Evolutionary conservation across 2,113 vertebrate genomes (phyloP), one percentile per base, ranked within the genome.

Genomic region (Carlito syrichta): DNA sequence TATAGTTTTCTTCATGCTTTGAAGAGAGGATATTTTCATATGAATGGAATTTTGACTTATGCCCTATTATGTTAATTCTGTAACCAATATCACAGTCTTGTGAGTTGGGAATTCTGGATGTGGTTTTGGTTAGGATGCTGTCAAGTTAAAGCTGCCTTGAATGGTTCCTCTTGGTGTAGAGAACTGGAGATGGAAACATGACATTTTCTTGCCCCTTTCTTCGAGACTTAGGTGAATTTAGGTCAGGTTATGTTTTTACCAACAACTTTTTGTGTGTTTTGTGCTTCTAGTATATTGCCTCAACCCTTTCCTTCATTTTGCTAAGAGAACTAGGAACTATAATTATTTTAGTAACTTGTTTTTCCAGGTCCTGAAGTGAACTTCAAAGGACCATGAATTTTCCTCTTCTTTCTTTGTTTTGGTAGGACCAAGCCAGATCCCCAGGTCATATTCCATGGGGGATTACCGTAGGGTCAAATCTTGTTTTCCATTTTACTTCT

Each of bases 1-100:
- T 91, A 6, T 89, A 45, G 45, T 86, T 96, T 88, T 74, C 60
- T 85, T 52, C 35, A 43, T 94, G 56, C 52, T 96, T 97, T 92
- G 38, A 91, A 94, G 23, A 35, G 32, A 73, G 6, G 16, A 0
- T 95, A 82, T 95, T 91, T 96, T 96, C 50, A 60, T 13, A 30
- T 54, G 40, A 97, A 79, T 96, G 54, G 69, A 77, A 56, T 63
- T 85, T 95, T 74, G 94, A 58, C 60, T 95, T 96, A 63, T 66
- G 68, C 86, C 84, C 50, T 83, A 11, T 50, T 88, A 60, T 95
- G 73, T 85, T 93, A 82, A 95, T 94, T 95, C 74, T 96, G 38
- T 93, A 83, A 90, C 11, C 58, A 63, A 0, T 89, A 78, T 76
- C 22, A 12, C 23, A 35, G 77, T 87, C 56, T 8, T 73, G 1